phyloP scores from a whole-genome alignment of 1,140 invertebrate species.

The Probaryconus sp. region DNA sequence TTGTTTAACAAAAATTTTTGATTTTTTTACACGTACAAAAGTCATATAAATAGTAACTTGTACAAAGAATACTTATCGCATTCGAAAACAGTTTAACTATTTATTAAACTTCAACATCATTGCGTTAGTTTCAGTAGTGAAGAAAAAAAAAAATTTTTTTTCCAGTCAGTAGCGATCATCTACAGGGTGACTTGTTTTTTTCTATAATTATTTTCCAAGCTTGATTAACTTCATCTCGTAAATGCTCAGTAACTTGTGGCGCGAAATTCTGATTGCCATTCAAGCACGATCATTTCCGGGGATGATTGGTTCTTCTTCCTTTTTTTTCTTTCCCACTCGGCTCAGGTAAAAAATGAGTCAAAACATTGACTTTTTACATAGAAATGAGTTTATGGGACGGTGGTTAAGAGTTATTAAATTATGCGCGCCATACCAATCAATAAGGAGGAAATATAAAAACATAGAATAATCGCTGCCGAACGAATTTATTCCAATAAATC shows the following conservation, averaged over 20 bases:
- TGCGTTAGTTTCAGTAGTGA: no score
- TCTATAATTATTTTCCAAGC: constrained; percentile 7
- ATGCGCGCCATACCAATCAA: no score
- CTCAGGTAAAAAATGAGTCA: constrained; percentile 35
- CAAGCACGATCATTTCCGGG: constrained; percentile 29
- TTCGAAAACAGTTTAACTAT: no score
- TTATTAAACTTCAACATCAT: no score
- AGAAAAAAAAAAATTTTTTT: background rate
- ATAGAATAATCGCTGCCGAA: no score
- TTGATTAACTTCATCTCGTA: constrained; percentile 56
- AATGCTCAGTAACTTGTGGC: background rate
- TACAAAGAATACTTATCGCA: no score
- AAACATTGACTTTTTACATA: constrained; percentile 32
- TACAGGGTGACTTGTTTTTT: constrained; percentile 49
- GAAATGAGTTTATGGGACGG: constrained; percentile 5
- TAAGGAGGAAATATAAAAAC: no score
- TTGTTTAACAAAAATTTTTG: no score
- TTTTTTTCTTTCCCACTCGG: constrained; percentile 2
- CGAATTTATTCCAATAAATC: no score
- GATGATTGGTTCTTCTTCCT: constrained; percentile 28
- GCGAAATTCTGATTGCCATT: constrained; percentile 27
- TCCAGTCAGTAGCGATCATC: no score
- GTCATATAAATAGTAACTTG: no score
- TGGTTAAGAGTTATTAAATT: constrained; percentile 4
- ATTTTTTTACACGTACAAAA: no score